phyloP scores from a whole-genome alignment of 2,888 invertebrate species.

The Macropis europaea region DNA sequence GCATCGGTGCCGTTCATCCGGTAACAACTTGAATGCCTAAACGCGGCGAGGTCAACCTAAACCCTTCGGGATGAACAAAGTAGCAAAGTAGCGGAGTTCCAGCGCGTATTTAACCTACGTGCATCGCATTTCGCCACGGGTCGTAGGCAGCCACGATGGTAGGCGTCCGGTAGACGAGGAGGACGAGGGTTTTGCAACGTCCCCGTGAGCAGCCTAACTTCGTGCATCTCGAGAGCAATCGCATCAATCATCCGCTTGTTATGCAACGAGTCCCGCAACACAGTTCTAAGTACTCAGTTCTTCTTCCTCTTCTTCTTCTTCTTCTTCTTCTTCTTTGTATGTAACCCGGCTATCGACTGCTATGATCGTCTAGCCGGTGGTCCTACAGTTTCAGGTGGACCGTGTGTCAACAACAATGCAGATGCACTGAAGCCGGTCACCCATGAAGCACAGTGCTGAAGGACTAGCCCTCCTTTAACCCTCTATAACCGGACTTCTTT shows the following conservation, averaged over 20 bases:
- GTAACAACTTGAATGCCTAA: conserved; percentile 17
- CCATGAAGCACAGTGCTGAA: too few species aligned
- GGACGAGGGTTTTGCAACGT: conserved; percentile 48
- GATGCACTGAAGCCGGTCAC: too few species aligned
- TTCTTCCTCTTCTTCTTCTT: background rate
- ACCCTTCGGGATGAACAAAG: conserved; percentile 22
- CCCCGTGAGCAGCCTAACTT: conserved; percentile 2
- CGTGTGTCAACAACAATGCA: too few species aligned
- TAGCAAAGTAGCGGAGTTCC: conserved; percentile 34
- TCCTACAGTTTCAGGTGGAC: too few species aligned
- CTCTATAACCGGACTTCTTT: too few species aligned
- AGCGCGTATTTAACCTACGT: conserved; percentile 49
- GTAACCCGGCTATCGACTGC: too few species aligned
- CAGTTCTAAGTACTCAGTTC: conserved; percentile 59
- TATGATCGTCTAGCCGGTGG: too few species aligned
- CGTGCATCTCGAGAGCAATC: conserved; percentile 32
- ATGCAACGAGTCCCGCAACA: conserved; percentile 61
- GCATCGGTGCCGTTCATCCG: conserved; percentile 33
- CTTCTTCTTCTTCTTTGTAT: background rate
- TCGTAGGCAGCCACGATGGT: conserved; percentile 16
- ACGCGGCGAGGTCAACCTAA: conserved; percentile 24
- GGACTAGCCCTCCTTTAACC: too few species aligned
- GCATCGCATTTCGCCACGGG: conserved; percentile 41
- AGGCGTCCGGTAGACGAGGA: conserved; percentile 24
- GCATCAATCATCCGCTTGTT: conserved; percentile 64